Conservation (phyloP, 2,113 vertebrate genomes). For the Sprattus sprattus region DNA sequence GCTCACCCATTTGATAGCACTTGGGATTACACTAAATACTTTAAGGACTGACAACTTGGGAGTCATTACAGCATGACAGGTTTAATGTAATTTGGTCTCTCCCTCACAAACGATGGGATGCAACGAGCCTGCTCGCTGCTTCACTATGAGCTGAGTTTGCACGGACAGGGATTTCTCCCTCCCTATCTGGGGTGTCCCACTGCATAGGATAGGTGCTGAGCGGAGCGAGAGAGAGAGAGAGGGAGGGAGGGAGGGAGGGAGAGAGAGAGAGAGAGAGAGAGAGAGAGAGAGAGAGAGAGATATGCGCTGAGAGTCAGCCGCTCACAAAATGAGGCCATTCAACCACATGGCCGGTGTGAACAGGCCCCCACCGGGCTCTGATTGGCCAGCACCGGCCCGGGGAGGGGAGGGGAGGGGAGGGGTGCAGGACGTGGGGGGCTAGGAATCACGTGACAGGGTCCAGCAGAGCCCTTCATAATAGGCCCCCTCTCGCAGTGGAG, state of each 20-base stretch:
- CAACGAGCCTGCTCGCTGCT: background rate
- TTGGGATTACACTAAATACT: background rate
- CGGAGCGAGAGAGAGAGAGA: constrained; percentile 20
- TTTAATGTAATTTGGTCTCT: background rate
- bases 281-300: constrained; percentile 37
- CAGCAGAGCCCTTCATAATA: constrained; percentile 77
- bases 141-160: constrained; percentile 30
- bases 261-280: constrained; percentile 31
- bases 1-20: background rate
- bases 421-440: constrained; percentile 24
- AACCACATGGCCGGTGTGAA: constrained; percentile 59
- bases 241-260: constrained; percentile 38
- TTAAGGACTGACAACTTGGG: background rate
- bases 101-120: background rate
- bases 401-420: constrained; percentile 29
- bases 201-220: background rate
- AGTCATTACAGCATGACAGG: background rate
- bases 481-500: constrained; percentile 73
- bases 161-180: constrained; percentile 41
- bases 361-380: constrained; percentile 45
- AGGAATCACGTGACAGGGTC: constrained; percentile 68
- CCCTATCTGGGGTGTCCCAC: background rate
- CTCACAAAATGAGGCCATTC: constrained; percentile 64
- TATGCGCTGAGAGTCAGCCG: constrained; percentile 58
- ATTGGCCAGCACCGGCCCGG: constrained; percentile 56